Base-by-base conservation (phyloP, 2,797 vertebrate species). In the Betta splendens region DNA sequence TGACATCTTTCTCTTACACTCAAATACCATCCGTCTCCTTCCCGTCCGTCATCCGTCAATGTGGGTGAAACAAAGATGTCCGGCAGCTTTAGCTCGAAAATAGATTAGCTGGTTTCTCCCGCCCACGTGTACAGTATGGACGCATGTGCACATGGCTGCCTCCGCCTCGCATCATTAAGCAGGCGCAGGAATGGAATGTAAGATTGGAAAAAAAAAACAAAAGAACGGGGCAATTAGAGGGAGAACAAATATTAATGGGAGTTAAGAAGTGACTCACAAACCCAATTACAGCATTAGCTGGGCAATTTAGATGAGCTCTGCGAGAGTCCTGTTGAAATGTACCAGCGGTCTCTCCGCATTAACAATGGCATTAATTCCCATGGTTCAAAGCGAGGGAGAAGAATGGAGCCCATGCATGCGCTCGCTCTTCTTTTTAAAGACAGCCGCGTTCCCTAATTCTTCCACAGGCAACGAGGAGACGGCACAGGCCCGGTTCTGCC, bases 241-340 rank as follows among this genome's bases (percentile, higher is more conserved):
- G 77, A 79, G 83, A 89, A 85, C 81, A 89, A 88, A 91, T 89
- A 91, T 91, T 90, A 91, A 91, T 91, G 84, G 81, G 83, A 88
- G 82, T 88, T 91, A 92, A 88, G 86, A 87, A 89, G 75, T 87
- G 90, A 92, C 91, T 93, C 90, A 92, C 89, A 93, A 93, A 92
- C 92, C 92, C 90, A 93, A 94, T 94, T 94, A 94, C 86, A 86
- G 92, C 92, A 93, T 94, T 92, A 93, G 84, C 77, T 61, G 67
- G 72, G 79, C 85, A 86, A 88, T 89, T 90, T 85, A 87, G 93
- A 93, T 88, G 88, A 93, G 93, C 90, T 89, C 90, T 88, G 92
- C 87, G 84, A 93, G 89, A 92, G 90, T 91, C 87, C 89, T 51
- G 83, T 91, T 92, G 94, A 92, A 95, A 94, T 91, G 92, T 92